phyloP scores from a whole-genome alignment of 2,113 vertebrate species.

The Puma concolor region DNA sequence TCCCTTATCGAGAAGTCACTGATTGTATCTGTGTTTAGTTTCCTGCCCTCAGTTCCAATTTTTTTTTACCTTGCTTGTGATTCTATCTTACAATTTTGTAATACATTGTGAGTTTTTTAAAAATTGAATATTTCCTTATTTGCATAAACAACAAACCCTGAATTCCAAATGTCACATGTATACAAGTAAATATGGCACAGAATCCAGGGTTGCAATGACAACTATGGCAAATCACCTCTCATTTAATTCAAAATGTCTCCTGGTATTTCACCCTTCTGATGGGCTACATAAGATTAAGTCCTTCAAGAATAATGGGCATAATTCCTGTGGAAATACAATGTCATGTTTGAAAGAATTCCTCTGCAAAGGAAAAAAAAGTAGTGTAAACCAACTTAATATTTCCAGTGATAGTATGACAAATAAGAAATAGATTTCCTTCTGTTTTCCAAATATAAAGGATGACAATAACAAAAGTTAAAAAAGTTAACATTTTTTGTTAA shows the following conservation, averaged over 20 bases:
- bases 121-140: not conserved
- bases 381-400: not conserved
- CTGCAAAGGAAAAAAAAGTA: not conserved
- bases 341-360: not conserved
- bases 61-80: not conserved
- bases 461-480: not conserved
- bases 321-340: not conserved
- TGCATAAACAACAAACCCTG: not conserved
- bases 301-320: not conserved
- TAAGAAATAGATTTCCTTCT: not conserved
- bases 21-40: not conserved
- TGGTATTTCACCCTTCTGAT: not conserved
- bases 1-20: not conserved
- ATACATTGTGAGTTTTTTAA: not conserved
- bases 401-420: not conserved
- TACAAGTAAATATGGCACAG: slow-evolving; percentile 1
- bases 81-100: not conserved
- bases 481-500: not conserved
- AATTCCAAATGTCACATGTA: not conserved
- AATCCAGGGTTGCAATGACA: not conserved
- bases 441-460: not conserved
- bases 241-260: not conserved
- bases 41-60: not conserved
- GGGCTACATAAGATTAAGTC: not conserved
- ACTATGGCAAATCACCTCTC: not conserved